Evolutionary conservation across 2,888 invertebrate species (phyloP).

Genomic region (Zonitis immaculata): DNA sequence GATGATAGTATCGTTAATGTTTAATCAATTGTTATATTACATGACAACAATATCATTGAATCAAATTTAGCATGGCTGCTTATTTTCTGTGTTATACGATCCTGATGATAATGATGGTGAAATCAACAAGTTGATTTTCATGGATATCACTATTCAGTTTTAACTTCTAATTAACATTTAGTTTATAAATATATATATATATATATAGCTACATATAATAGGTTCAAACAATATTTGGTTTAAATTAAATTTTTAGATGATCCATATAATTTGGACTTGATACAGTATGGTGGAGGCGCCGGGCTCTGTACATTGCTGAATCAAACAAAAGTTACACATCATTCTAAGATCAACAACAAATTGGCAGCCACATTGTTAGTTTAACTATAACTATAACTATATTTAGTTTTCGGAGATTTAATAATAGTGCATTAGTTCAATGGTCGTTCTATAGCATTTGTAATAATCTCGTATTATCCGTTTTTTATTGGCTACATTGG

Average conservation of each 20-base stretch:
- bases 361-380: background rate
- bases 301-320: no score
- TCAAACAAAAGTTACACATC: background rate
- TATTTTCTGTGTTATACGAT: background rate
- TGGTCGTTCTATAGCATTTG: slow-evolving; percentile 25
- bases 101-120: background rate
- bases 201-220: no score
- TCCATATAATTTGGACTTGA: no score
- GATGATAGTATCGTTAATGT: background rate
- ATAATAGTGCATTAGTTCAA: slow-evolving; percentile 24
- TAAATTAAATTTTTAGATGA: no score
- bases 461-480: slow-evolving; percentile 26
- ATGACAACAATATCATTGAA: background rate
- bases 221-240: no score
- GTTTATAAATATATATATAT: background rate
- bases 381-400: background rate
- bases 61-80: background rate
- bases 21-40: background rate
- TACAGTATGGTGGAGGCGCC: background rate
- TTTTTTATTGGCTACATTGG: slow-evolving; percentile 27
- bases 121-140: background rate
- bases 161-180: background rate
- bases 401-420: background rate
- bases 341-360: no score
- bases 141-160: background rate